Evolutionary conservation across 2,797 vertebrate species (phyloP).

Genomic region (Spheniscus humboldti): DNA sequence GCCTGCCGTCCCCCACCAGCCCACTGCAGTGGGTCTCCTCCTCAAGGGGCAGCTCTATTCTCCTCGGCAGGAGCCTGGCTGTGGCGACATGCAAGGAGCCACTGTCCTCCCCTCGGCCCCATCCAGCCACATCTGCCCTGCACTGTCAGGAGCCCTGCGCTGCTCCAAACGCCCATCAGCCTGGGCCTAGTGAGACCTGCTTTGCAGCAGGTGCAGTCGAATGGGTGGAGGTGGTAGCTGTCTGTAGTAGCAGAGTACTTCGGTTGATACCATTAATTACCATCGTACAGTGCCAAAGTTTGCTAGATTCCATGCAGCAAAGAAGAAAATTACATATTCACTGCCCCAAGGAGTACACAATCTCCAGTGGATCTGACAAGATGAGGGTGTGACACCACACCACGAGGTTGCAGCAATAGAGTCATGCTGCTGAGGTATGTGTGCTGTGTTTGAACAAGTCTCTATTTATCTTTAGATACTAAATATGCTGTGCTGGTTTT

Average conservation of each 20-base stretch:
- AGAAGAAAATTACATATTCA: neutral
- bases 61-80: neutral
- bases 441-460: neutral
- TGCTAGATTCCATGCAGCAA: accelerated
- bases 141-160: no score
- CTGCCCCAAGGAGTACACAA: neutral
- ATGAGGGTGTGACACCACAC: neutral
- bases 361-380: neutral
- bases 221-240: neutral
- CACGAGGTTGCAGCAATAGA: neutral
- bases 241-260: neutral
- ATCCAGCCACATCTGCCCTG: neutral
- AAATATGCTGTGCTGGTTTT: neutral
- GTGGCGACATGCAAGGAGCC: neutral
- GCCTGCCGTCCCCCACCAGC: neutral
- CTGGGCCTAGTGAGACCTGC: neutral
- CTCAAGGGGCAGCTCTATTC: neutral
- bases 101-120: neutral
- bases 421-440: neutral
- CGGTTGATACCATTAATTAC: accelerated
- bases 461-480: neutral
- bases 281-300: accelerated
- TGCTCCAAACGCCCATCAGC: neutral
- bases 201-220: neutral
- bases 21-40: neutral